Conservation (phyloP, 2,113 vertebrate genomes). For the Parus major region DNA sequence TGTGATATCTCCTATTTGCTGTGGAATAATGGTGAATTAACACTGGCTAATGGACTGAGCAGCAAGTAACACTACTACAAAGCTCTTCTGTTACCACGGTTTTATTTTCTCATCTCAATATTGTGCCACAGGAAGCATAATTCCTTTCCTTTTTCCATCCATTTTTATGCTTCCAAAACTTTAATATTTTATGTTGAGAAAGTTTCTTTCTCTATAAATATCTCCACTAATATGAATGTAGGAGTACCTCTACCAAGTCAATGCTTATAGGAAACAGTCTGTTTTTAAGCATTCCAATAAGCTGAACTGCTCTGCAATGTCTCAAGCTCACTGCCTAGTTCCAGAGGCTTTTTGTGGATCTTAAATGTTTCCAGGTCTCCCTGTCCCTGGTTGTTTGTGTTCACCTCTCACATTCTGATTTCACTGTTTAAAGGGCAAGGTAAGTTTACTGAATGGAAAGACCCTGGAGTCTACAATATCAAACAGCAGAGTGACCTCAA, state of each 20-base stretch:
- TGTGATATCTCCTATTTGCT: background rate
- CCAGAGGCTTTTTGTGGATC: background rate
- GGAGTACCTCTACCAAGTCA: background rate
- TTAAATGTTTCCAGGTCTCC: slow-evolving; percentile 27
- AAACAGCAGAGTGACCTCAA: slow-evolving; percentile 51
- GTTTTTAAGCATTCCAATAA: background rate
- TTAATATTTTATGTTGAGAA: background rate
- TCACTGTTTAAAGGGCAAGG: slow-evolving; percentile 52
- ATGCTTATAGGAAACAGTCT: background rate
- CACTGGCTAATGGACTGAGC: background rate
- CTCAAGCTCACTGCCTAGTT: background rate
- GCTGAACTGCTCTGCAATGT: background rate
- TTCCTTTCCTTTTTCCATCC: background rate
- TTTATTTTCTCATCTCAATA: background rate
- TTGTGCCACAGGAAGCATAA: background rate
- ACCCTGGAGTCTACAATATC: slow-evolving; percentile 54
- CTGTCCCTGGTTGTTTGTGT: slow-evolving; percentile 22
- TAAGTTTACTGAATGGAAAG: slow-evolving; percentile 59
- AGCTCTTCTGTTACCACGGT: background rate
- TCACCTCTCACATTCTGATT: slow-evolving; percentile 33
- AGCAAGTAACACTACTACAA: background rate
- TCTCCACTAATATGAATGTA: background rate
- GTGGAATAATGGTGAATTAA: background rate
- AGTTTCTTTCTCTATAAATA: background rate
- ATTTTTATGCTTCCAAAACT: background rate